phyloP scores from a whole-genome alignment of 2,113 vertebrate genomes.

The Leptobrachium ailaonicum region DNA sequence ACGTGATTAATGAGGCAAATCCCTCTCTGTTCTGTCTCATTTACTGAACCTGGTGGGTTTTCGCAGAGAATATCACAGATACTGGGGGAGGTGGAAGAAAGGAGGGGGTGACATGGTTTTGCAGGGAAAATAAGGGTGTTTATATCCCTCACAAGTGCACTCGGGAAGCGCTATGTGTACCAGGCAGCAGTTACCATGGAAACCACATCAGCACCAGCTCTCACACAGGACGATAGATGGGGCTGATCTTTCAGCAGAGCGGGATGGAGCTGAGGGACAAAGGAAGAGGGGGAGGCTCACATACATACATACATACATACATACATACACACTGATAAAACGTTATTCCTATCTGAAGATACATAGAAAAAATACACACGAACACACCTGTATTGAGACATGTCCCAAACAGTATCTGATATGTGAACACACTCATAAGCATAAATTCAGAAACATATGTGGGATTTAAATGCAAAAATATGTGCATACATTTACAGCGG shows the following conservation, averaged over 20 bases:
- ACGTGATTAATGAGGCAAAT: background rate
- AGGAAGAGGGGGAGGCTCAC: background rate
- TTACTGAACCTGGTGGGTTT: slow-evolving; percentile 26
- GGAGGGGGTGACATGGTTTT: slow-evolving; percentile 28
- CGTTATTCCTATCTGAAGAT: background rate
- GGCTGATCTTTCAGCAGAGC: slow-evolving; percentile 1
- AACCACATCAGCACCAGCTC: slow-evolving; percentile 47
- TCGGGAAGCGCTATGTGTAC: slow-evolving; percentile 44
- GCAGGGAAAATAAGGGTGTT: slow-evolving; percentile 28
- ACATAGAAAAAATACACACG: too few relatives aligned
- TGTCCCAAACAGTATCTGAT: too few relatives aligned
- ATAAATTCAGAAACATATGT: too few relatives aligned
- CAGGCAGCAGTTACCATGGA: slow-evolving; percentile 41
- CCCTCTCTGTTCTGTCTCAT: background rate
- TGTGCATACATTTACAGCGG: too few relatives aligned
- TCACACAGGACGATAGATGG: background rate
- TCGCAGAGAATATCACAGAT: slow-evolving; percentile 22
- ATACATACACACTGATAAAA: background rate
- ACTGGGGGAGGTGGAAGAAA: background rate
- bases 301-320: background rate
- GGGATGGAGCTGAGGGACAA: background rate
- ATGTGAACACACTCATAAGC: too few relatives aligned
- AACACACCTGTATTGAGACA: too few relatives aligned
- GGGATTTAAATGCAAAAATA: too few relatives aligned
- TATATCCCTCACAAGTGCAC: slow-evolving; percentile 42